These are phyloP conservation scores for Calycopis cecrops DNA, from an alignment of 1,140 invertebrate genomes.

Conservation along the genomic window DNA sequence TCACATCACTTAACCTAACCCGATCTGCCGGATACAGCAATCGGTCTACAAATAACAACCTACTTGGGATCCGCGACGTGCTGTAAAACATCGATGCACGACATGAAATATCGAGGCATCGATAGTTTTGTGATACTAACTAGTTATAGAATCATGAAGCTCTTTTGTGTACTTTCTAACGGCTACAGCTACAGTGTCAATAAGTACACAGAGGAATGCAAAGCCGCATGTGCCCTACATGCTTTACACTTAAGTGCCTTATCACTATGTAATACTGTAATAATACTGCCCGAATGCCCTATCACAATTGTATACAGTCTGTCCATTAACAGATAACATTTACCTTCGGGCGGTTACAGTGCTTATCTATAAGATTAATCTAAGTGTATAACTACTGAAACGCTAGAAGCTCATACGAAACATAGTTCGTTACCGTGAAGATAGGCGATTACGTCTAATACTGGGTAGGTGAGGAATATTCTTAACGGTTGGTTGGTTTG, in stretches of 20 bases:
- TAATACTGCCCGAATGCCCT: constrained; percentile 49
- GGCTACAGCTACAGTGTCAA: constrained; percentile 20
- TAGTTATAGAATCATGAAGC: constrained; percentile 23
- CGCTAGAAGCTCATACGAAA: constrained; percentile 35
- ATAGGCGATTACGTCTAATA: constrained; percentile 1
- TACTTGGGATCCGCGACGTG: constrained; percentile 35
- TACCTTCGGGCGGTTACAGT: constrained; percentile 27
- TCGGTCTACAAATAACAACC: constrained; percentile 26
- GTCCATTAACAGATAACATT: constrained; percentile 29
- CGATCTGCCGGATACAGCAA: constrained; percentile 25
- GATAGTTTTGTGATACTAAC: constrained; percentile 34
- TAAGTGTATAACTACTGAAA: constrained; percentile 27
- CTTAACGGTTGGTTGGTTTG: constrained; percentile 72
- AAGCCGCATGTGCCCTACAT: constrained; percentile 30
- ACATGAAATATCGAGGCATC: constrained; percentile 23
- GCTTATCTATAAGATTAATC: constrained; percentile 24
- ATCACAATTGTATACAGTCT: constrained; percentile 50
- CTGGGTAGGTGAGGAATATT: not conserved
- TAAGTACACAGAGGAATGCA: constrained; percentile 31
- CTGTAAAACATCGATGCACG: constrained; percentile 36
- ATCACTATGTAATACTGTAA: constrained; percentile 42
- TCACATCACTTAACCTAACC: constrained; percentile 27
- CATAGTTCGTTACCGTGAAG: constrained; percentile 18
- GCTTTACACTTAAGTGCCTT: constrained; percentile 30
- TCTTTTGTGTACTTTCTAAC: constrained; percentile 37